A percentile compares a stretch with the other conserved stretches of the same genome.
Conservation (phyloP, 2,113 vertebrate species). For the Arothron firmamentum region DNA sequence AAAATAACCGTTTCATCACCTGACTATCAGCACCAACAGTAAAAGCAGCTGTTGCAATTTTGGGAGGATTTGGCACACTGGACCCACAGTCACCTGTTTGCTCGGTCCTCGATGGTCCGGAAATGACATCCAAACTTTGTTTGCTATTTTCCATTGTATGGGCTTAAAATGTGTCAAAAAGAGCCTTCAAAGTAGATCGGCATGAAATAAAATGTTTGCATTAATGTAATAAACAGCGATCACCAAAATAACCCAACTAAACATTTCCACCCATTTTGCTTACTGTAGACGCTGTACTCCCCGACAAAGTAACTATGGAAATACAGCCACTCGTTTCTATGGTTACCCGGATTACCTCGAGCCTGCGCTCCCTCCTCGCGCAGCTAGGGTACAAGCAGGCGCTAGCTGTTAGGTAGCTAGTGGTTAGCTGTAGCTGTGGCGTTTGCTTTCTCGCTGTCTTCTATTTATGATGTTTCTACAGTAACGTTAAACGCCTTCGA, state of each 20-base stretch:
- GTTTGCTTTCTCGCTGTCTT: not conserved
- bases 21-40: constrained; percentile 66
- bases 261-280: no score
- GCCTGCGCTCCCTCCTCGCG: constrained; percentile 19
- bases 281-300: no score
- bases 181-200: no score
- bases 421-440: constrained; percentile 30
- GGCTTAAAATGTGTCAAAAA: not conserved
- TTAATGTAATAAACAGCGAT: no score
- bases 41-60: constrained; percentile 45
- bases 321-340: constrained; percentile 44
- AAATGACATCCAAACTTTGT: constrained; percentile 78
- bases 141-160: constrained; percentile 77
- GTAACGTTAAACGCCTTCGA: constrained; percentile 1
- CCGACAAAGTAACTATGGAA: constrained; percentile 45
- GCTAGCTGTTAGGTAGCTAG: constrained; percentile 35
- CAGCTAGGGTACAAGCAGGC: constrained; percentile 26
- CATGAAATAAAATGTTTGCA: no score
- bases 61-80: constrained; percentile 44
- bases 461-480: not conserved
- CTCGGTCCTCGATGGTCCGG: constrained; percentile 73
- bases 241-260: no score
- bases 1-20: constrained; percentile 68
- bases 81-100: constrained; percentile 64
- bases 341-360: constrained; percentile 27